phyloP scores from a whole-genome alignment of 2,888 invertebrate species.

The Drosophila percnosoma region DNA sequence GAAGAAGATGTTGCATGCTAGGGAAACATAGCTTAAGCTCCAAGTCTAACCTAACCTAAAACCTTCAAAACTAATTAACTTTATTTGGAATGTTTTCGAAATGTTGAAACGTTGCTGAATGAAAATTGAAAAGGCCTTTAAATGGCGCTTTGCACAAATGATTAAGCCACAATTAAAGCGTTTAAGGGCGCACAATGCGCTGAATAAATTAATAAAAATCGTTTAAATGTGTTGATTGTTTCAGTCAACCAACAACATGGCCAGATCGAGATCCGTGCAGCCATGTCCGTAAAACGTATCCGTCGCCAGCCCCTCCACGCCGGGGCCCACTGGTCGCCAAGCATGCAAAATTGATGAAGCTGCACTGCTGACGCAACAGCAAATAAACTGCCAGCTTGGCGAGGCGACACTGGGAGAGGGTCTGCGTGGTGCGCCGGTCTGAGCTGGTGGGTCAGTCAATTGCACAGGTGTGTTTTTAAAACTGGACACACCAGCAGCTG shows the following conservation, averaged over 20 bases:
- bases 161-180: constrained; percentile 51
- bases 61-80: not conserved
- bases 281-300: constrained; percentile 24
- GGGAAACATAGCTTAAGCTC: too few relatives aligned
- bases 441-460: constrained; percentile 8
- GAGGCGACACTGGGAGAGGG: constrained; percentile 5
- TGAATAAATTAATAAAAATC: constrained; percentile 74
- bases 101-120: not conserved
- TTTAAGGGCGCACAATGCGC: constrained; percentile 42
- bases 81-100: not conserved
- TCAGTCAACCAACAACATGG: constrained; percentile 39
- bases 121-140: not conserved
- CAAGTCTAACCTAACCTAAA: too few relatives aligned
- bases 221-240: constrained; percentile 74
- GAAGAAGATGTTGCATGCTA: not conserved
- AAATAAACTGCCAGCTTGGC: constrained; percentile 59
- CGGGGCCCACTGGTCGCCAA: constrained; percentile 30
- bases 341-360: constrained; percentile 67
- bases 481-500: constrained; percentile 31
- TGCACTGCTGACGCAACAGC: constrained; percentile 36
- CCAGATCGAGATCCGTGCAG: constrained; percentile 18
- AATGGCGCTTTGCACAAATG: constrained; percentile 9
- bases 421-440: not conserved
- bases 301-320: constrained; percentile 21
- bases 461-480: constrained; percentile 38